Percentiles rank a stretch among this genome's conserved stretches.
Evolutionary conservation across 2,797 vertebrate genomes (phyloP).

Genomic region (Danio tinwini): DNA sequence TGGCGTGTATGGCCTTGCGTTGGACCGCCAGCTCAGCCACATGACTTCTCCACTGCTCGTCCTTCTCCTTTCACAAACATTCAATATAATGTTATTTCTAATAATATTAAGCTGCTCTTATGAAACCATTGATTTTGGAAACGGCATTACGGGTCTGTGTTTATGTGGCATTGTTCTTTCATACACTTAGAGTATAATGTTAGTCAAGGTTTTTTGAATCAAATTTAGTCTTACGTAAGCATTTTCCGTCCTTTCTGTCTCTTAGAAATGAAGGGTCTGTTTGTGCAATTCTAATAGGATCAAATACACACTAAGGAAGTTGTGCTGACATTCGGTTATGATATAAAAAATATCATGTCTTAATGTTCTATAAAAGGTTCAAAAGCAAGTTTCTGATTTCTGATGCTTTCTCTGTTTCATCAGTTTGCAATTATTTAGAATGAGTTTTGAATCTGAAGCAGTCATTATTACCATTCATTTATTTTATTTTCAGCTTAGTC

Average conservation of each 20-base stretch:
- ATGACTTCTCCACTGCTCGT: slow-evolving; percentile 72
- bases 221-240: slow-evolving; percentile 13
- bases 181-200: slow-evolving; percentile 14
- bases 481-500: no score
- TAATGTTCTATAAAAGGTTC: no score
- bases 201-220: not conserved
- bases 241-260: not conserved
- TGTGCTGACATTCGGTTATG: no score
- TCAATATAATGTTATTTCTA: slow-evolving; percentile 16
- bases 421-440: no score
- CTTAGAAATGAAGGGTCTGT: not conserved
- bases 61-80: slow-evolving; percentile 68
- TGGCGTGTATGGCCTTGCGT: slow-evolving; percentile 68
- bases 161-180: not conserved
- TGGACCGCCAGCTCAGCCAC: slow-evolving; percentile 67
- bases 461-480: no score
- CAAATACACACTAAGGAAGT: no score
- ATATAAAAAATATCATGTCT: no score
- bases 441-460: no score
- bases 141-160: slow-evolving; percentile 9
- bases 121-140: not conserved
- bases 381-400: no score
- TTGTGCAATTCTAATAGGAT: not conserved
- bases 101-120: slow-evolving; percentile 11
- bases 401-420: no score